These are phyloP conservation scores for Myopa tessellatipennis DNA, from an alignment of 2,888 invertebrate genomes.

Conservation along the genomic window DNA sequence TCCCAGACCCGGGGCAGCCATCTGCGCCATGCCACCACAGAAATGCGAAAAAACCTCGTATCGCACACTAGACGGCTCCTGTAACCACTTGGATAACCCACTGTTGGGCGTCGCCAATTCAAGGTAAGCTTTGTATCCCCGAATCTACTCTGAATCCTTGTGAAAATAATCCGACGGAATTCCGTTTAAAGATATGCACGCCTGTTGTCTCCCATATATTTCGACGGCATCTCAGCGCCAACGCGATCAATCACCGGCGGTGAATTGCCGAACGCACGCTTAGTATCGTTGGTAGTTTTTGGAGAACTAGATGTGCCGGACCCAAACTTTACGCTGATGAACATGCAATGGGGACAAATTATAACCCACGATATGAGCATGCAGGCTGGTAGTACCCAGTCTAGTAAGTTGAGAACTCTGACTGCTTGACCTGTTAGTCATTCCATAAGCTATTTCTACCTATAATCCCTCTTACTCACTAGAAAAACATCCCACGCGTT, in stretches of 20 bases:
- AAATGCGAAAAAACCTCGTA: slow-evolving; percentile 69
- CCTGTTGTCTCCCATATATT: slow-evolving; percentile 68
- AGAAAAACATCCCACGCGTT: slow-evolving; percentile 73
- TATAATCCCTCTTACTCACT: not conserved
- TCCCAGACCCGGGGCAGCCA: slow-evolving; percentile 55
- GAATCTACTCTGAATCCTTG: not conserved
- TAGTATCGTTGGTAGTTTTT: slow-evolving; percentile 78
- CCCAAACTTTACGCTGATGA: slow-evolving; percentile 78
- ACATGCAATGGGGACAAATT: slow-evolving; percentile 76
- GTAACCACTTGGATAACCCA: slow-evolving; percentile 89
- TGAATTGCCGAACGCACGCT: slow-evolving; percentile 77
- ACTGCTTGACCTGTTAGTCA: slow-evolving; percentile 12
- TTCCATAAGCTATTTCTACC: not conserved
- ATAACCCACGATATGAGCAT: slow-evolving; percentile 73
- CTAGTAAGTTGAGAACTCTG: slow-evolving; percentile 72
- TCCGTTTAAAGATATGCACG: slow-evolving; percentile 63
- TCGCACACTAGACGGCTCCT: slow-evolving; percentile 89
- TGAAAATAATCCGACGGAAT: not conserved
- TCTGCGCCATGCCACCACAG: slow-evolving; percentile 60
- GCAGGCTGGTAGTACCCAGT: slow-evolving; percentile 72
- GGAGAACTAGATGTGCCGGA: slow-evolving; percentile 79
- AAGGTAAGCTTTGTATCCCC: slow-evolving; percentile 60
- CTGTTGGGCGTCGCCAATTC: slow-evolving; percentile 84
- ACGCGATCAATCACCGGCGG: slow-evolving; percentile 74
- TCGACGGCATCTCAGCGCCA: slow-evolving; percentile 71